Base-by-base conservation (phyloP, 2,113 vertebrate genomes). In the Myrmecophaga tridactyla region DNA sequence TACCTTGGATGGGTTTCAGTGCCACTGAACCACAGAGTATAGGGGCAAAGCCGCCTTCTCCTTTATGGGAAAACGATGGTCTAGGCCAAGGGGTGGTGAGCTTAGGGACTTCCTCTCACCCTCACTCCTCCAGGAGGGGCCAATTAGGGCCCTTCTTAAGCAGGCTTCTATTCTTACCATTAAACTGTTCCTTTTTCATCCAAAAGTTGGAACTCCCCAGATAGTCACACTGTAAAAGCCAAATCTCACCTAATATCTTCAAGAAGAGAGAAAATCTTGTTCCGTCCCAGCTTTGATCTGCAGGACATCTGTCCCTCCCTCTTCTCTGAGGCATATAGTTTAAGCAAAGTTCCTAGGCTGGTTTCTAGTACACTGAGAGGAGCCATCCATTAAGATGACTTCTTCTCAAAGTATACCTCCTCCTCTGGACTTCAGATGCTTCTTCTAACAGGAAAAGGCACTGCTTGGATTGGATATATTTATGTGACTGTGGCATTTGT, bases 401-500 rank as follows among this genome's bases (percentile, higher is more conserved):
- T 93, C 39, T 86, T 21, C 94, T 81, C 75, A 56, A 86, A 91
- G 75, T 73, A 23, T 36, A 20, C 10, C 73, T 89, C 70, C 84
- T 92, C 65, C 94, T 94, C 69, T 17, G 11, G 90, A 92, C 81
- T 29, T 7, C 63, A 89, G 77, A 72, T 76, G 84, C 94, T 95
- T 95, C 78, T 84, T 27, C 82, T 63, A 85, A 82, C 0, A 6
- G 46, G 53, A 9, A 53, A 76, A 96, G 78, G 90, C 96, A 84
- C 91, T 80, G 63, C 62, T 63, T 48, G 92, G 81, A 85, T 96
- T 86, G 81, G 96, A 91, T 91, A 67, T 73, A 89, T 88, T 92
- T 96, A 87, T 1, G n/a, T 97, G 96, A 92, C 81, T 95, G 13
- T 9, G 67, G 97, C 39, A 65, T 98, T 97, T 67, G 83, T 94